Evolutionary conservation across 2,888 invertebrate genomes (phyloP), one percentile per base, ranked within the genome.

Genomic region (Protonemura montana): DNA sequence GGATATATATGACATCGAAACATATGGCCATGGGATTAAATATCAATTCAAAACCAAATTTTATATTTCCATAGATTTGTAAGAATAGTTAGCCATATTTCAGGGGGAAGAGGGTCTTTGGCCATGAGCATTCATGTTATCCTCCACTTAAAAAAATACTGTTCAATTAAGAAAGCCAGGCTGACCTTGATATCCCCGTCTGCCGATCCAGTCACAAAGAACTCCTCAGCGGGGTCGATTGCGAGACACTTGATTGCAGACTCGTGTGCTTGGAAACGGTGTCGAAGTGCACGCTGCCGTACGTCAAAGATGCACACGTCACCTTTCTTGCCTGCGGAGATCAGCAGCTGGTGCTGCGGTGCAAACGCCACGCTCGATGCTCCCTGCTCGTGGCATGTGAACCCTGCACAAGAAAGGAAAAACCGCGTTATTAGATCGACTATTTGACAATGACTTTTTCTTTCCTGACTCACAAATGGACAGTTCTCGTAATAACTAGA

Each of bases 241-340:
- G 98, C 97, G 89, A 99, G 94, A 91, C 98, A 98, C 93, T 98
- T 98, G 89, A 99, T 96, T 87, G 98, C 95, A 89, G 96, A 96
- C 90, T 98, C 98, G 91, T 99, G 98, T 87, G 98, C 99, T 91
- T 94, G 94, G 90, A 95, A 96, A 90, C 96, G 94, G 91, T 98
- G 97, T 0, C 97, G 94, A 86, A 98, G 94, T 86, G 95, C 95
- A 89, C 98, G 95, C 91, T 98, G 96, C 87, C 99, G 94, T 89
- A 99, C 95, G 92, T 99, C 99, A 92, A 99, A 98, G 91, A 99
- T 95, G 90, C 97, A 97, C 89, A 99, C 96, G 91, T 98, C 98
- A 59, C 99, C 99, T 91, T 98, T 98, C 90, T 98, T 98, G 25
- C 99, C 99, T 89, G 98, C 98, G 88, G 98, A 98, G 90, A 99